Conservation (phyloP, 2,113 vertebrate species). For the Cyprinus carpio region DNA sequence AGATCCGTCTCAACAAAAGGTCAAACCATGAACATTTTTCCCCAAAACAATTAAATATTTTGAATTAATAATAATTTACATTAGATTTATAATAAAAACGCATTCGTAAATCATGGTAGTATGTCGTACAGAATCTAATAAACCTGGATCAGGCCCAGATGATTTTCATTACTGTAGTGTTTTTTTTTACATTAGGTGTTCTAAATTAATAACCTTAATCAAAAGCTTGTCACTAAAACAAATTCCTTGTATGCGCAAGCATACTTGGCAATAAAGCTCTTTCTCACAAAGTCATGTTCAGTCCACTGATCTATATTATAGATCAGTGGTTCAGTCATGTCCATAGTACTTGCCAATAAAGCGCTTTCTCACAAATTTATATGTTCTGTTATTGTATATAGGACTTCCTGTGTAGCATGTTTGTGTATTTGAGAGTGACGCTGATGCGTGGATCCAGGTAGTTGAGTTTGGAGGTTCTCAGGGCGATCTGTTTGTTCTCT, state of each 20-base stretch:
- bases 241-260: too few relatives aligned
- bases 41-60: not conserved
- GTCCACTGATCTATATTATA: too few relatives aligned
- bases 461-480: conserved; percentile 76
- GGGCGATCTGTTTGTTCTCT: conserved; percentile 78
- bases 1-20: not conserved
- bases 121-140: not conserved
- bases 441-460: conserved; percentile 73
- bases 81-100: too few relatives aligned
- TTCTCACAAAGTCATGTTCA: conserved; percentile 72
- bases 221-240: too few relatives aligned
- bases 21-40: not conserved
- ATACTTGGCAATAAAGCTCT: too few relatives aligned
- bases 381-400: too few relatives aligned
- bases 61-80: not conserved
- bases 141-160: not conserved
- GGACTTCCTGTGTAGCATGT: not conserved
- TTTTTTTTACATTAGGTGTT: too few relatives aligned
- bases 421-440: conserved; percentile 39
- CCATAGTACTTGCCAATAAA: too few relatives aligned
- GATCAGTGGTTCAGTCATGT: conserved; percentile 74
- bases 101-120: too few relatives aligned
- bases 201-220: too few relatives aligned
- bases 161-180: not conserved
- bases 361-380: too few relatives aligned